These are phyloP conservation scores for Drosophila cardini DNA, from an alignment of 1,140 invertebrate species.

Conservation along the genomic window DNA sequence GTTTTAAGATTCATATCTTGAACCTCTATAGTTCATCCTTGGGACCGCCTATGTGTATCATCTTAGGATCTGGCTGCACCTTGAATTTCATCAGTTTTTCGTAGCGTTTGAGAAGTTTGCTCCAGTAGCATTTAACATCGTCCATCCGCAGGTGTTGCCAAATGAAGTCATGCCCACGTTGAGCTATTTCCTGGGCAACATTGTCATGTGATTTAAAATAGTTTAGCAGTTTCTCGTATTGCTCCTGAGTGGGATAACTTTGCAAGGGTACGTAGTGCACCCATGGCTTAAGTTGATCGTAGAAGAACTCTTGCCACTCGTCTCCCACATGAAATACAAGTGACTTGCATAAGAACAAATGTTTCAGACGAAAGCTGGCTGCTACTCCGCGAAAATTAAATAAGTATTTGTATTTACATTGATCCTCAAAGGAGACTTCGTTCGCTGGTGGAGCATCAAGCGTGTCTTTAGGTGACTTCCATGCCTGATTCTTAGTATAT, in stretches of 20 bases:
- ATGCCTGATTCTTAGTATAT: slow-evolving; percentile 99
- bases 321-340: slow-evolving; percentile 98
- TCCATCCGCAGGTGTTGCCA: slow-evolving; percentile 93
- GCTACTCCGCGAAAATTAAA: slow-evolving; percentile 99
- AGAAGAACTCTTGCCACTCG: slow-evolving; percentile 99
- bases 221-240: slow-evolving; percentile 89
- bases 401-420: slow-evolving; percentile 97
- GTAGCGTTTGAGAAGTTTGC: slow-evolving; percentile 91
- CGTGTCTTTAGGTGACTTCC: slow-evolving; percentile 97
- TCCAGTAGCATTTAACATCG: slow-evolving; percentile 95
- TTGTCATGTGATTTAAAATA: slow-evolving; percentile 93
- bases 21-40: slow-evolving; percentile 59
- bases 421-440: slow-evolving; percentile 95
- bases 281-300: slow-evolving; percentile 96
- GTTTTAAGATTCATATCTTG: neutral
- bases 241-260: slow-evolving; percentile 88
- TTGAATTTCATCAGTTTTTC: slow-evolving; percentile 91
- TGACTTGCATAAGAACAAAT: slow-evolving; percentile 96
- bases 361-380: slow-evolving; percentile 98
- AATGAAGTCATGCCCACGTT: slow-evolving; percentile 92
- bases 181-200: slow-evolving; percentile 92
- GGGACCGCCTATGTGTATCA: slow-evolving; percentile 81
- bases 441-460: slow-evolving; percentile 91
- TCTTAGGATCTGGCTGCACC: slow-evolving; percentile 86
- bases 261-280: slow-evolving; percentile 96